phyloP scores from a whole-genome alignment of 2,888 invertebrate genomes.

The Patella caerulea region DNA sequence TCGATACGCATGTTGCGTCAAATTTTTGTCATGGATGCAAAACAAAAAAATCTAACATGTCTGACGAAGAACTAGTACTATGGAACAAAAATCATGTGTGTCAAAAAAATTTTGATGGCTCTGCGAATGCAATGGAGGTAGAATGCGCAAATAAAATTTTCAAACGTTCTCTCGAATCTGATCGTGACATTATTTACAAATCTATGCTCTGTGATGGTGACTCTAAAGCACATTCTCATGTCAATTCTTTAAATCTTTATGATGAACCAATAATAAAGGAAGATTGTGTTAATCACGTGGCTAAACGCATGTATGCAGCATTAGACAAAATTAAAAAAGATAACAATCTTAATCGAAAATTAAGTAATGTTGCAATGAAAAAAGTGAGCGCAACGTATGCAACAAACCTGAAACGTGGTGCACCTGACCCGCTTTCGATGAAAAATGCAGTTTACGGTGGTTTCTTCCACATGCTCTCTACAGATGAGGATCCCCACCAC shows the following conservation, averaged over 20 bases:
- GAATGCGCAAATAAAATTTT: conserved; percentile 11
- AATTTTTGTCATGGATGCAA: conserved; percentile 16
- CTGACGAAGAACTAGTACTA: too few relatives aligned
- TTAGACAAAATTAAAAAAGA: conserved; percentile 3
- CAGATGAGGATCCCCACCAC: conserved; percentile 14
- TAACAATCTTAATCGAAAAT: background rate
- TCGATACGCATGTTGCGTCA: conserved; percentile 9
- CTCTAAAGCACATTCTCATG: conserved; percentile 1
- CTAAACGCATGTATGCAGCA: conserved; percentile 13
- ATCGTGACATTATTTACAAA: background rate
- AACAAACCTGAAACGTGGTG: conserved; percentile 9
- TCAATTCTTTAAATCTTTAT: background rate
- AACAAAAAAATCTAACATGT: too few relatives aligned
- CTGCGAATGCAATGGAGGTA: conserved; percentile 18
- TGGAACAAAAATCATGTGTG: background rate
- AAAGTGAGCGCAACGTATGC: conserved; percentile 18
- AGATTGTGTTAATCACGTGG: conserved; percentile 18
- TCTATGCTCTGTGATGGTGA: conserved; percentile 19
- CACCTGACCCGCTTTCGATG: conserved; percentile 20
- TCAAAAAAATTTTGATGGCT: conserved; percentile 12
- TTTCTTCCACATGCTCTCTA: conserved; percentile 19
- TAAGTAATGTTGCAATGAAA: background rate
- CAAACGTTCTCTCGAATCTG: background rate
- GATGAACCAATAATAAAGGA: conserved; percentile 10
- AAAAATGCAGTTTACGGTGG: conserved; percentile 18